Conservation (phyloP, 2,797 vertebrate species). For the Limosa lapponica region DNA sequence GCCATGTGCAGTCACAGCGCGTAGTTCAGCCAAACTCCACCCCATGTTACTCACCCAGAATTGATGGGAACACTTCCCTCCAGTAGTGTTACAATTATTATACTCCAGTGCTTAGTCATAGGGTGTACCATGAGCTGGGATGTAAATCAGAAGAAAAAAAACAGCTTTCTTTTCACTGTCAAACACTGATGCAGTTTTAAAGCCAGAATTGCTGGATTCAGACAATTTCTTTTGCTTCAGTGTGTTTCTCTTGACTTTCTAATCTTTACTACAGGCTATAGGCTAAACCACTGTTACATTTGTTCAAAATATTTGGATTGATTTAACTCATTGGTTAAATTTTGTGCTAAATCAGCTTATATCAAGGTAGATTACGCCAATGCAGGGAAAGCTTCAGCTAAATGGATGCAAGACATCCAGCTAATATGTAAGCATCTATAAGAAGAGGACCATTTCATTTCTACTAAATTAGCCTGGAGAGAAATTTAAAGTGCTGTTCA, state of each 20-base stretch:
- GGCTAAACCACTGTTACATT: background rate
- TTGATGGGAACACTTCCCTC: background rate
- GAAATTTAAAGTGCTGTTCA: background rate
- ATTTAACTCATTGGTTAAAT: background rate
- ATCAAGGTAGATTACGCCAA: background rate
- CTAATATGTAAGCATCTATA: background rate
- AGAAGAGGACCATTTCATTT: background rate
- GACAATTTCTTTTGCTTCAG: background rate
- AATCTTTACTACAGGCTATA: background rate
- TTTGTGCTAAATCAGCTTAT: background rate
- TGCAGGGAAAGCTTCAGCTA: background rate
- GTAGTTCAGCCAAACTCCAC: background rate
- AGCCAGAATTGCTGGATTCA: background rate
- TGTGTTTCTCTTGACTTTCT: background rate
- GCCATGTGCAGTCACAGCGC: background rate
- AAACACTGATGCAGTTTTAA: background rate
- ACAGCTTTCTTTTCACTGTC: background rate
- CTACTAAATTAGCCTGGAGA: background rate
- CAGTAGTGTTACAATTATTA: background rate
- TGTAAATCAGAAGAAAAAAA: background rate
- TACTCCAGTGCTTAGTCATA: conserved; percentile 2
- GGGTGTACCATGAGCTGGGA: background rate
- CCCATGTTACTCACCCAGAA: background rate
- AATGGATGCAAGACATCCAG: background rate
- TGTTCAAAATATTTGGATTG: background rate